Percentiles rank a stretch among this genome's conserved stretches.
Conservation (phyloP, 64 coral and sea anemone species). For the Pocillopora verrucosa region DNA sequence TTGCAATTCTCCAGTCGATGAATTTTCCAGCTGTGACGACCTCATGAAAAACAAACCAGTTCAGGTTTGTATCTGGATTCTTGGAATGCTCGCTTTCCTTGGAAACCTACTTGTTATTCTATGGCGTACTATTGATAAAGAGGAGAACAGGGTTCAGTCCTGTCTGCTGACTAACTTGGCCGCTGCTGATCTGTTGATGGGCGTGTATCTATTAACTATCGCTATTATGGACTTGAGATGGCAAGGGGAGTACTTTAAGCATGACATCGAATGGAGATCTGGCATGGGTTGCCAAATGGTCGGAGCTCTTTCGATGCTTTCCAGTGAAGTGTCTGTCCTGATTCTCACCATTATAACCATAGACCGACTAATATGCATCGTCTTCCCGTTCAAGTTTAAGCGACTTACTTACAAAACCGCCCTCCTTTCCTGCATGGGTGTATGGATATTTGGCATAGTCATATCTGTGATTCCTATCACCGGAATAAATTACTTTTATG, state of each 20-base stretch:
- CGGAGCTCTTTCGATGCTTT: conserved; percentile 26
- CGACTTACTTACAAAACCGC: not conserved
- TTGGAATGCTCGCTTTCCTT: conserved; percentile 28
- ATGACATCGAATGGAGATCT: conserved; percentile 32
- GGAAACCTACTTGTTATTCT: conserved; percentile 46
- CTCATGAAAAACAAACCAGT: conserved; percentile 48
- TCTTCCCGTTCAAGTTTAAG: conserved; percentile 20
- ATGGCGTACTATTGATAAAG: not conserved
- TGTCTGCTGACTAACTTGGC: conserved; percentile 27
- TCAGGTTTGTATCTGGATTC: conserved; percentile 45
- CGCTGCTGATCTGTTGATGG: conserved; percentile 11
- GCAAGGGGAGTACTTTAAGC: conserved; percentile 31
- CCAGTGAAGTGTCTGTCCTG: conserved; percentile 25
- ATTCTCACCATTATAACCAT: conserved; percentile 23
- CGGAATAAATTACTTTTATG: conserved; percentile 11
- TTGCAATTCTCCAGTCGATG: conserved; percentile 19
- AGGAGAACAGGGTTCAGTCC: conserved; percentile 21
- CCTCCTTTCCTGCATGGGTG: not conserved
- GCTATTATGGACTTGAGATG: conserved; percentile 10
- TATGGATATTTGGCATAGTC: conserved; percentile 16
- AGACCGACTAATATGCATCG: conserved; percentile 31
- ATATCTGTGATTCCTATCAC: conserved; percentile 17
- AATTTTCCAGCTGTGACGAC: conserved; percentile 59
- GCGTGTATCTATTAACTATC: conserved; percentile 25
- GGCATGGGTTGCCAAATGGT: not conserved